Conservation (phyloP, 1,140 invertebrate genomes). For the Diprion similis region DNA sequence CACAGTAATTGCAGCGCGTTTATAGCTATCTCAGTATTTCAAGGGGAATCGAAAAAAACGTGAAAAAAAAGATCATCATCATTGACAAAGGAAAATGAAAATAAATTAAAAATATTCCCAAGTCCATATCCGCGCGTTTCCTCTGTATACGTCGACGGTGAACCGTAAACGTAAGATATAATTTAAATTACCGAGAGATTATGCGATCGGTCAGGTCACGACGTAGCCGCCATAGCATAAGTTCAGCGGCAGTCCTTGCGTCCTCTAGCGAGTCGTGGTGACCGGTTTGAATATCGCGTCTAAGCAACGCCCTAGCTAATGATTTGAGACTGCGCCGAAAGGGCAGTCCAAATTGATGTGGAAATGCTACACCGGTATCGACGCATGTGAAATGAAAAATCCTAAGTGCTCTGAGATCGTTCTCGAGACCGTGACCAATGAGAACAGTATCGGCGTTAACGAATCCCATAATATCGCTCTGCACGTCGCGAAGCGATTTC, state of each 20-base stretch:
- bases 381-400: slow-evolving; percentile 85
- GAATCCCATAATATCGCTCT: slow-evolving; percentile 80
- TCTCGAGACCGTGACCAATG: slow-evolving; percentile 94
- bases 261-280: slow-evolving; percentile 90
- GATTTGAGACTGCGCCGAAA: slow-evolving; percentile 80
- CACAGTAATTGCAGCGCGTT: neutral
- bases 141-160: no score
- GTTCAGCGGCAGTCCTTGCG: slow-evolving; percentile 81
- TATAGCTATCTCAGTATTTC: no score
- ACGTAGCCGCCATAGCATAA: slow-evolving; percentile 78
- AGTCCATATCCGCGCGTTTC: no score
- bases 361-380: slow-evolving; percentile 87
- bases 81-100: no score
- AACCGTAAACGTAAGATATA: no score
- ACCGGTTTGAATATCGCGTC: slow-evolving; percentile 78
- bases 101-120: no score
- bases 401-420: slow-evolving; percentile 86
- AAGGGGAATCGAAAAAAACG: no score
- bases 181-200: no score
- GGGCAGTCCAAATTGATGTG: slow-evolving; percentile 80
- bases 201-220: slow-evolving; percentile 57
- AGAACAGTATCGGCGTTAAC: slow-evolving; percentile 86
- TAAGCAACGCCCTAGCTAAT: slow-evolving; percentile 73
- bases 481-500: slow-evolving; percentile 80
- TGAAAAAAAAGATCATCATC: no score